These are phyloP conservation scores for Gila orcuttii DNA, from an alignment of 2,113 vertebrate genomes.

Conservation along the genomic window DNA sequence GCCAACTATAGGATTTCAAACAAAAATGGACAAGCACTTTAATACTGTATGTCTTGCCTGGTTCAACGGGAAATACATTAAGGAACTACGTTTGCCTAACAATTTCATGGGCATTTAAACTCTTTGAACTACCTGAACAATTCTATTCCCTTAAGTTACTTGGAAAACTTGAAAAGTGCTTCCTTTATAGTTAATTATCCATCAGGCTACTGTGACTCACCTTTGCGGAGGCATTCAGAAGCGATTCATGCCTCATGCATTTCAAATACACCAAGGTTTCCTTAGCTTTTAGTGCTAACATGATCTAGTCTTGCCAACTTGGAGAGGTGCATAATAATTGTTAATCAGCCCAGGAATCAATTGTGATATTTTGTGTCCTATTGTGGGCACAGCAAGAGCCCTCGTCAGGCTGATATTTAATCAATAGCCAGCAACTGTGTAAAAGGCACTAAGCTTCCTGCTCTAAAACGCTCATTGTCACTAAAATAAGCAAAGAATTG, in stretches of 20 bases:
- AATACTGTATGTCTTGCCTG: neutral
- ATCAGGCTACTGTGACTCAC: neutral
- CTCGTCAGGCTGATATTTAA: slow-evolving; percentile 43
- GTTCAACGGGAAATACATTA: neutral
- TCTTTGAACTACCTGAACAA: neutral
- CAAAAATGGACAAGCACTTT: neutral
- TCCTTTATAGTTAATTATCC: neutral
- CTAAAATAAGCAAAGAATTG: neutral
- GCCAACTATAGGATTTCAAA: too few species aligned
- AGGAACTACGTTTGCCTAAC: neutral
- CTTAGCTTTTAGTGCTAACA: neutral
- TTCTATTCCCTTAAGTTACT: neutral
- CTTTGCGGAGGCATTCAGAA: neutral
- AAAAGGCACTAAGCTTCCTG: neutral
- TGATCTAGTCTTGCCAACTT: neutral
- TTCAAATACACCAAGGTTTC: neutral
- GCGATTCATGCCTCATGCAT: neutral
- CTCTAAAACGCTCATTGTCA: slow-evolving; percentile 4
- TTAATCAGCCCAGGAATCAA: neutral
- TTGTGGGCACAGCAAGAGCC: slow-evolving; percentile 16
- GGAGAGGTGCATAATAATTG: neutral
- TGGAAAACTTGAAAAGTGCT: neutral
- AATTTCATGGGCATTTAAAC: neutral
- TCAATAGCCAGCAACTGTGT: slow-evolving; percentile 46
- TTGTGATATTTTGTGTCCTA: neutral